Evolutionary conservation across 2,113 vertebrate species (phyloP), one percentile per base, ranked within the genome.

Genomic region (Stomatorhinus ivindoensis): DNA sequence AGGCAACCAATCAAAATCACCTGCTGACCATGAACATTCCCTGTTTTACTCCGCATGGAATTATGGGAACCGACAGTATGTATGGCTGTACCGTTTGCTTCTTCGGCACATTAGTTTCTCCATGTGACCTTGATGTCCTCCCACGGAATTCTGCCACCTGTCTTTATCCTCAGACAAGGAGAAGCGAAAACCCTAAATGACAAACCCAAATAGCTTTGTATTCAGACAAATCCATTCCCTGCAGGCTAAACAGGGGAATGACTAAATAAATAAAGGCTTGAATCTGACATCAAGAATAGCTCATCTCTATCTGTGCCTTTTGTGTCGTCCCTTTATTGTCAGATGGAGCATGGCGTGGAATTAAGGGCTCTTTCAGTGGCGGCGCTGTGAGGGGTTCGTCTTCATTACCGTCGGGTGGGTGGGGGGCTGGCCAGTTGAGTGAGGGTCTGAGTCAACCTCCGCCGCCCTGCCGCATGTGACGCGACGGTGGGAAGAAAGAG

Each of bases 241-340:
- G 47, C 27, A 50, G 85, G 85, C 85, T 48, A 86, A 86, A 86
- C 47, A 31, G 85, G 85, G 13, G 15, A 39, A 39, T 53, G 27
- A 58, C 86, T 51, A 87, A 87, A 87, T 87, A 87, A 87, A 87
- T 55, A 55, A 87, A 55, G 86, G 50, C 86, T 87, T 35, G 86
- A 87, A 53, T 87, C 50, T 87, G 86, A 53, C 86, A 87, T 11
- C 83, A 86, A 13, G 47, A 86, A 86, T 50, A 48, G 44, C 83
- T 86, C 83, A 50, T 86, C 47, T 86, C 83, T 50, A 86, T 86
- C n/a, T n/a, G 83, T 24, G 83, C 83, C 83, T 86, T 80, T 85
- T 85, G 44, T 48, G 24, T 42, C 19, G 17, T 24, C 17, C 82
- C 82, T 85, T 50, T 86, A 50, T 86, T 48, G 83, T 86, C 46